Evolutionary conservation across 2,113 vertebrate genomes (phyloP).

Genomic region (Prunella himalayana): DNA sequence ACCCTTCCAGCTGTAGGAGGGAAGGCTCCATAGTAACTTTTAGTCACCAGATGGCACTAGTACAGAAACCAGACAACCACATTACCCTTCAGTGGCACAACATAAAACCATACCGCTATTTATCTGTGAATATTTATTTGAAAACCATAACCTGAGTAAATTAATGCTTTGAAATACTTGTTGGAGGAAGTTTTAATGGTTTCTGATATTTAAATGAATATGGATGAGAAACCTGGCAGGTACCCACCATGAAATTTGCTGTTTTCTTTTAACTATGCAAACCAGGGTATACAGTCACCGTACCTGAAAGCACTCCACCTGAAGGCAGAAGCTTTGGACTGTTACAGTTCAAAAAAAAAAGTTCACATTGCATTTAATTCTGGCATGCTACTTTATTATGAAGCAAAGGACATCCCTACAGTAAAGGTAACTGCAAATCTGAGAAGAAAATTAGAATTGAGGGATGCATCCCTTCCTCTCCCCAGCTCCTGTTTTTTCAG

Average conservation of each 20-base stretch:
- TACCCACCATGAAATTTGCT: background rate
- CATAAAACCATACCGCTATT: accelerated
- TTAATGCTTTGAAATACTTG: background rate
- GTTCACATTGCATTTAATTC: background rate
- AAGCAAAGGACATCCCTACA: background rate
- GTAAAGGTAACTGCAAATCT: background rate
- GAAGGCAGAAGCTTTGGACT: background rate
- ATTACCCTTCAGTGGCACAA: accelerated
- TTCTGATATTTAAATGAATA: background rate
- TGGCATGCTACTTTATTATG: background rate
- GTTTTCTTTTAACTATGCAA: background rate
- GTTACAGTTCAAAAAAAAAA: background rate
- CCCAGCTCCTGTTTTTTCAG: background rate
- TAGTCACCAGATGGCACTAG: slow-evolving; percentile 40
- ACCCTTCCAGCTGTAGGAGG: background rate
- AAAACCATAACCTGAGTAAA: background rate
- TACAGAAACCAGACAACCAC: background rate
- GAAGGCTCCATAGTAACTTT: background rate
- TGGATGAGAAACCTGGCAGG: background rate
- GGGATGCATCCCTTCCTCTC: background rate
- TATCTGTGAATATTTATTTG: background rate
- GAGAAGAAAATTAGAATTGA: background rate
- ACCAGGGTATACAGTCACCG: background rate
- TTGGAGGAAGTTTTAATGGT: background rate
- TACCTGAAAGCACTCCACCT: background rate